These are phyloP conservation scores for Drosophila oshimai DNA, from an alignment of 1,140 invertebrate species.

Conservation along the genomic window DNA sequence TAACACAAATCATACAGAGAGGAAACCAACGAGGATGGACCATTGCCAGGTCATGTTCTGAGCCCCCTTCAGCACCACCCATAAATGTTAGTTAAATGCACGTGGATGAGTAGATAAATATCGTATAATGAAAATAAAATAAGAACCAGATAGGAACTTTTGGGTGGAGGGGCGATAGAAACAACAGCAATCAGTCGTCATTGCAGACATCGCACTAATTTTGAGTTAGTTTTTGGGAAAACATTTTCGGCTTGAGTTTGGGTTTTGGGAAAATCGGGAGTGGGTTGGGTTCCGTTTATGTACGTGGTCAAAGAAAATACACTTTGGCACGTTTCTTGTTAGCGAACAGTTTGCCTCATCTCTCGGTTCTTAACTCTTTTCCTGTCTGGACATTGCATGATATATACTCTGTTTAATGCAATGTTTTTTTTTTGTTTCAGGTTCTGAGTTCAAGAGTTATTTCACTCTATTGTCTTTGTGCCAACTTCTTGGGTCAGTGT, in stretches of 20 bases:
- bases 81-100: constrained; percentile 73
- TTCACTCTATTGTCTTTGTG: constrained; percentile 12
- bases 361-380: neutral
- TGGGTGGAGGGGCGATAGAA: neutral
- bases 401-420: constrained; percentile 35
- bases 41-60: constrained; percentile 32
- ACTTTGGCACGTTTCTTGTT: constrained; percentile 81
- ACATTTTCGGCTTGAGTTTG: constrained; percentile 25
- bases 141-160: constrained; percentile 52
- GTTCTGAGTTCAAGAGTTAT: neutral
- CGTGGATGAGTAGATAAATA: constrained; percentile 81
- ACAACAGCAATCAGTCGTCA: constrained; percentile 66
- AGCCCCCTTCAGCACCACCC: neutral
- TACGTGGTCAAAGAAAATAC: constrained; percentile 76
- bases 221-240: constrained; percentile 66
- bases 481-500: constrained; percentile 37
- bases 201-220: constrained; percentile 74
- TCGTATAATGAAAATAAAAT: constrained; percentile 80
- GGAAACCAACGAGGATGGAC: constrained; percentile 18
- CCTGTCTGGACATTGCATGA: constrained; percentile 53
- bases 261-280: constrained; percentile 12
- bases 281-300: constrained; percentile 3
- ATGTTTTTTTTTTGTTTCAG: constrained; percentile 1
- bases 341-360: constrained; percentile 46
- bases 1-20: constrained; percentile 58